Evolutionary conservation across 2,888 invertebrate genomes (phyloP), one percentile per base, ranked within the genome.

Genomic region (Philereme vetulata): DNA sequence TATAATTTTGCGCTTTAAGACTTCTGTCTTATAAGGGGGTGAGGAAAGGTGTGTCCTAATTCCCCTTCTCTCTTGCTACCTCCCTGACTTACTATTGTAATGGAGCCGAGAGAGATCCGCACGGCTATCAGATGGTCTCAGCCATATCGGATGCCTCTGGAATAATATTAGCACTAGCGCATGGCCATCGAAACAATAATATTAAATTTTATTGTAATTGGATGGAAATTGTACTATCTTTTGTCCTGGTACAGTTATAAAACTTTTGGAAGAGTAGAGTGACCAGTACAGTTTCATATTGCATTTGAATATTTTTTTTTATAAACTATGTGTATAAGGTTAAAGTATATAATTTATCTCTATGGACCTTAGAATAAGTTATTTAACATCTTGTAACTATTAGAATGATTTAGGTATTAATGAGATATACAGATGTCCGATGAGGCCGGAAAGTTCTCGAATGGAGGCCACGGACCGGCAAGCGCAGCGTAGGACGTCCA

Each of bases 71-170:
- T 10, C 44, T 44, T n/a, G 9, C 21, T 36, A 9, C 21, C 43
- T 40, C 40, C 62, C 62, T 62, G 62, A 8, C 33, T 55, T 66
- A 63, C 72, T 77, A 73, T 68, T 66, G 65, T 68, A 77, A 72
- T 74, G 74, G 72, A 74, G 80, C 76, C 75, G 74, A 75, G 75
- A 80, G 75, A 72, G 74, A 72, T 70, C 68, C 60, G 60, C 63
- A 80, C 50, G 81, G 83, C 84, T 86, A 86, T 86, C 86, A 72
- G 86, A 85, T 86, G 77, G 74, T 73, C 70, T 75, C 72, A 63
- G 66, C 86, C 86, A 83, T 86, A 86, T 86, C 85, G 77, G 85
- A 85, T 80, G 82, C 77, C 77, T 60, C 65, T 68, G 56, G 64
- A 62, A 62, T 62, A 62, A 59, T 58, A 59, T 62, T 62, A 62